phyloP scores from a whole-genome alignment of 2,888 invertebrate genomes.

The Myopa testacea region DNA sequence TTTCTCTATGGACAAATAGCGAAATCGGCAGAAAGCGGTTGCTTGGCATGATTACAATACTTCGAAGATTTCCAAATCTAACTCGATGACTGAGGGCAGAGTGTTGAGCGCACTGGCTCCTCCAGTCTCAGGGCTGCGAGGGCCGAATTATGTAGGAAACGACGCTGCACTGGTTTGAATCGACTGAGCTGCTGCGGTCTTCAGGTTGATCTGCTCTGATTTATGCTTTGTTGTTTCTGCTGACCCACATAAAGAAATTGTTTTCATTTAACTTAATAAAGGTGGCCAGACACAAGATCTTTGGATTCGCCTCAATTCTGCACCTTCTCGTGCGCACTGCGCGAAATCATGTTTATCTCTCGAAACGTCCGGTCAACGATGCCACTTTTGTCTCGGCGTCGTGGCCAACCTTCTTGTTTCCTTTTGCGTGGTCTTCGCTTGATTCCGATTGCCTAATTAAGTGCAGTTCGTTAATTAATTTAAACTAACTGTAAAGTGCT shows the following conservation, averaged over 20 bases:
- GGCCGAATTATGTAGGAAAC: neutral
- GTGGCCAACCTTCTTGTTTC: slow-evolving; percentile 17
- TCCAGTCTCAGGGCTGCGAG: slow-evolving; percentile 17
- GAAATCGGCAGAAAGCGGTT: neutral
- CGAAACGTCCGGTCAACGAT: slow-evolving; percentile 11
- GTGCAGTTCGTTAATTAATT: slow-evolving; percentile 66
- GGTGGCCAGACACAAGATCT: neutral
- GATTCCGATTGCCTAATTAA: slow-evolving; percentile 56
- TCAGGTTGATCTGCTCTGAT: slow-evolving; percentile 17
- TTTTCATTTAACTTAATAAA: slow-evolving; percentile 21
- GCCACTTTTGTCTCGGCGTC: slow-evolving; percentile 5
- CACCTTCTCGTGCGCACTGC: neutral
- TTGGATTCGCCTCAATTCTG: neutral
- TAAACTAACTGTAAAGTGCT: slow-evolving; percentile 65
- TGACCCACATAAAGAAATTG: slow-evolving; percentile 29
- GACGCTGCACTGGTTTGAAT: no score
- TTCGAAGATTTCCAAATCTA: slow-evolving; percentile 7
- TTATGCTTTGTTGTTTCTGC: slow-evolving; percentile 8
- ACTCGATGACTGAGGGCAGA: neutral
- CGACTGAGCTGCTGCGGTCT: neutral
- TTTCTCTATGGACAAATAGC: neutral
- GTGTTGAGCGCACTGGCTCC: slow-evolving; percentile 16
- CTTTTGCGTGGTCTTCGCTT: slow-evolving; percentile 1
- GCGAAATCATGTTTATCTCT: slow-evolving; percentile 11
- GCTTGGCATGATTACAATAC: slow-evolving; percentile 7